Evolutionary conservation across 2,113 vertebrate genomes (phyloP), one percentile per base, ranked within the genome.

Genomic region (Takifugu bimaculatus): DNA sequence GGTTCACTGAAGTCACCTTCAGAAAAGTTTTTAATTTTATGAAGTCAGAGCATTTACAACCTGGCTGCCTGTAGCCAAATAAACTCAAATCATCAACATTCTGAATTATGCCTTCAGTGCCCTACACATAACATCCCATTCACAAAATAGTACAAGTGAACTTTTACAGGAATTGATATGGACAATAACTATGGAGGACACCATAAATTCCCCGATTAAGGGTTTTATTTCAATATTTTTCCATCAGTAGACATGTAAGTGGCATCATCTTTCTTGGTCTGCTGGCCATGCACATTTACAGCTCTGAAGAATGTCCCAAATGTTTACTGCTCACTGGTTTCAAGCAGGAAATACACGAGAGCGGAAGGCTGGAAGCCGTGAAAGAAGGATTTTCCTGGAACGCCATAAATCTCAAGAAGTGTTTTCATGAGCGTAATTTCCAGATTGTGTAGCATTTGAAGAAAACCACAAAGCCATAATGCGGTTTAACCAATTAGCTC

Each of bases 131-230:
- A 54, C 54, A 26, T 77, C 68, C 63, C 49, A 71, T 72, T 68
- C 2, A 28, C 60, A 25, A 72, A 80, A 72, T 32, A 29, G 29
- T 20, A 20, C 20, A 20, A 83, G 77, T 77, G 60, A 61, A 64
- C 68, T 64, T 79, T 79, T 84, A 86, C 79, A 80, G 79, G 70
- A 84, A 84, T 39, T 68, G 81, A 86, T 84, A 82, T 49, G 65
- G 70, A 70, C 44, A 42, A 68, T 84, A 81, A 79, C 78, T 78
- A 83, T 82, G 79, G 54, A 78, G 74, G 77, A 73, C 71, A 52
- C 57, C 79, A 76, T 74, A 70, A 62, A 77, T 84, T 77, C 79
- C 77, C 65, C 66, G 72, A 63, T 60, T 44, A 4, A 13, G 55
- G 72, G 44, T 83, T 78, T 77, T 35, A 69, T 87, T 75, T 80